phyloP scores from a whole-genome alignment of 2,888 invertebrate species.

The Tuta absoluta region DNA sequence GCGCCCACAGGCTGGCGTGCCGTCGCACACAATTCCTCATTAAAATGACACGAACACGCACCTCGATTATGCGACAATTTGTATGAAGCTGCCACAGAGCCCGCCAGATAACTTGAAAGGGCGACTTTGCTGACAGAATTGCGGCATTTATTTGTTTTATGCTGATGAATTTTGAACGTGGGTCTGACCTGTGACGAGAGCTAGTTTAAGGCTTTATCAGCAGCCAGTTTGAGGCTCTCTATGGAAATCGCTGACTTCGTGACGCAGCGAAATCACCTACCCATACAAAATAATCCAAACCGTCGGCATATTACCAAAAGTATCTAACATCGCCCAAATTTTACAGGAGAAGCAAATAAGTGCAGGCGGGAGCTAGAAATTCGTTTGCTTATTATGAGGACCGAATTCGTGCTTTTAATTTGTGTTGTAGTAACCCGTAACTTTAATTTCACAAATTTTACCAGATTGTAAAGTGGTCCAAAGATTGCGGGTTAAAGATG shows the following conservation, averaged over 20 bases:
- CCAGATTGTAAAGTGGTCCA: too few species aligned
- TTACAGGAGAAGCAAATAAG: too few species aligned
- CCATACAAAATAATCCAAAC: too few species aligned
- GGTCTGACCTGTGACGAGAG: neutral
- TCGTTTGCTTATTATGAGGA: too few species aligned
- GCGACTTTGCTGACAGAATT: constrained; percentile 19
- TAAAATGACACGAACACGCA: constrained; percentile 60
- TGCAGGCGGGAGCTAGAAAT: too few species aligned
- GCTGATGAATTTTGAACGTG: constrained; percentile 11
- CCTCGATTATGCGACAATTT: constrained; percentile 58
- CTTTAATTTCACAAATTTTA: too few species aligned
- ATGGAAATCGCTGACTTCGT: neutral
- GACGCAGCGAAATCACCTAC: too few species aligned
- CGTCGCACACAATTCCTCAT: constrained; percentile 75
- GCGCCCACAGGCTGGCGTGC: constrained; percentile 49
- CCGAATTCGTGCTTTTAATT: too few species aligned
- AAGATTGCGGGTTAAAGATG: too few species aligned
- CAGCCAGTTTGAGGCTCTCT: neutral
- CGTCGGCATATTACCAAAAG: too few species aligned
- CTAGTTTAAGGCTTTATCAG: neutral
- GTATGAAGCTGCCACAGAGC: constrained; percentile 46
- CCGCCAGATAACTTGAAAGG: constrained; percentile 29
- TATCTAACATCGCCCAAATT: too few species aligned
- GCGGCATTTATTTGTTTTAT: constrained; percentile 20
- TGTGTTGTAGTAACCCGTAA: too few species aligned